Base-by-base conservation (phyloP, 1,140 invertebrate species). In the Caerostris darwini region DNA sequence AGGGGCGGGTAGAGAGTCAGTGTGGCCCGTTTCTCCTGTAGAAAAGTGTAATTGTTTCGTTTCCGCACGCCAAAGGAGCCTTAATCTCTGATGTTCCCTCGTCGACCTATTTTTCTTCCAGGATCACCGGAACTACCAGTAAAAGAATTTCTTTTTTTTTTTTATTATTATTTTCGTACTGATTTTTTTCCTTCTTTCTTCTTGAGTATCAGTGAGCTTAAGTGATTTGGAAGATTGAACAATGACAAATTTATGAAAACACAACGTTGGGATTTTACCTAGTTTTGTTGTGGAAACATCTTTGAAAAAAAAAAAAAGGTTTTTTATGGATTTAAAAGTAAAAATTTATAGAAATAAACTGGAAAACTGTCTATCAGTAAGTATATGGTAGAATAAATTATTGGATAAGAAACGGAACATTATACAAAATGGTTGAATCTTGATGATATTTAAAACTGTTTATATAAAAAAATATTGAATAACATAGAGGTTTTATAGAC, bases 11-110 rank as follows among this genome's bases (percentile, higher is more conserved):
- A 34, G 34, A 34, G 10, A 34, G 34, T 77, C 19, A 61, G 59
- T 61, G 10, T 14, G 17, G 59, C 34, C 8, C 34, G 10, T 7
- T 8, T 8, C 34, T 34, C 69, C 50, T 5, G 19, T 77, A 14
- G 69, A 77, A 50, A 19, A 77, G 7, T 77, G 69, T 77, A 77
- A 77, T 77, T 77, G 69, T 77, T 77, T 77, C 69, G 34, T 77
- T 77, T 77, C 69, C 19, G 69, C 69, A 50, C 69, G 69, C 19
- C 12, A 34, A 1, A 12, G 34, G 17, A 77, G 69, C 50, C 69
- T 34, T 77, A 77, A 77, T 77, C 69, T 77, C 69, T 77, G 34
- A 34, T 77, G 69, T 77, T 77, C 19, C 34, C 34, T 50, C 19
- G 34, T 34, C 34, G 12, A 34, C 4, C 69, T 10, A 77, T 77